These are phyloP conservation scores for Cyrtorhinus lividipennis DNA, from an alignment of 1,140 invertebrate species.

Conservation along the genomic window DNA sequence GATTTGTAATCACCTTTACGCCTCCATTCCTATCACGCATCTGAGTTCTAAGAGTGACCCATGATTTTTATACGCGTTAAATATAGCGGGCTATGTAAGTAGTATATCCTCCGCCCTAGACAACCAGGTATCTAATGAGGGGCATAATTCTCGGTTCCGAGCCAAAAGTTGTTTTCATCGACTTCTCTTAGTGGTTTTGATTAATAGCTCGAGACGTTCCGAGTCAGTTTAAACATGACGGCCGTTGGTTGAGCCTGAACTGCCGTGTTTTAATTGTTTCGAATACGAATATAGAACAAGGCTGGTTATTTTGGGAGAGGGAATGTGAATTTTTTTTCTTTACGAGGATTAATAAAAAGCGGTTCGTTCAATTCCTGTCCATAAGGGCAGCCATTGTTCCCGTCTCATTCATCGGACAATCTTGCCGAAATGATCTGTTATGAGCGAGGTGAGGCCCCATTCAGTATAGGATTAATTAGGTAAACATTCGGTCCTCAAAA, in stretches of 20 bases:
- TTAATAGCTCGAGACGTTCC: background rate
- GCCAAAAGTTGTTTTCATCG: slow-evolving; percentile 6
- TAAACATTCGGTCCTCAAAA: too few relatives aligned
- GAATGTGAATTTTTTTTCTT: background rate
- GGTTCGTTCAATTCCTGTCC: background rate
- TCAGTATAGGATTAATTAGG: too few relatives aligned
- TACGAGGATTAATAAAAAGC: background rate
- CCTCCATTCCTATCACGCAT: too few relatives aligned
- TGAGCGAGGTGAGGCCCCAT: too few relatives aligned
- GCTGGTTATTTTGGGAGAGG: background rate
- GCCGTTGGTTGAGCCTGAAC: too few relatives aligned
- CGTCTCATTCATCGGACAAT: background rate
- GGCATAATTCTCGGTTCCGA: background rate
- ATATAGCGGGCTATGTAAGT: background rate
- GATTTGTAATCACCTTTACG: too few relatives aligned
- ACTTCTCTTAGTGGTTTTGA: background rate
- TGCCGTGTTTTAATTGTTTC: background rate
- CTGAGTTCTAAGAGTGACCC: too few relatives aligned
- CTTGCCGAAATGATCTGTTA: too few relatives aligned
- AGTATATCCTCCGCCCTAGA: background rate
- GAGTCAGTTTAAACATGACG: too few relatives aligned
- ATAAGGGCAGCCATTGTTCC: background rate
- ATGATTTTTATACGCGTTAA: background rate
- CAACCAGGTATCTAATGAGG: background rate
- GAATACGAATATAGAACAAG: background rate